phyloP scores from a whole-genome alignment of 1,140 invertebrate genomes.

The Leptonema lineaticorne region DNA sequence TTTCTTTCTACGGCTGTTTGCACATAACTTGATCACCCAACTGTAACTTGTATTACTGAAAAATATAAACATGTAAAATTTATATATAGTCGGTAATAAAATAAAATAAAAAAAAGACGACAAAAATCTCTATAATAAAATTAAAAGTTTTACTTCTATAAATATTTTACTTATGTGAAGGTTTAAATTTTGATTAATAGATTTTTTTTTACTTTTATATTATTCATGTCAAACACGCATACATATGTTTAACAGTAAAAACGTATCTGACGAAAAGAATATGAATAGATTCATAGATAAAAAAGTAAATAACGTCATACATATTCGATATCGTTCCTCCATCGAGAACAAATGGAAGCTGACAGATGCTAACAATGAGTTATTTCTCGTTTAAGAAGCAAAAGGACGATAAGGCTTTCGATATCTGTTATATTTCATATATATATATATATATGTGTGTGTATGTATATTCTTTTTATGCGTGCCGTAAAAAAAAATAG shows the following conservation, averaged over 20 bases:
- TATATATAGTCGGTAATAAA: no score
- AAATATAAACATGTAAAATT: no score
- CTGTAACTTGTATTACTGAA: no score
- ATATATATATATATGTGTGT: background rate
- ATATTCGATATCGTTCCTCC: constrained; percentile 1
- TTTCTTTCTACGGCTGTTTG: constrained; percentile 18
- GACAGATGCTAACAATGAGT: constrained; percentile 20
- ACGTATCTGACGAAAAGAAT: background rate
- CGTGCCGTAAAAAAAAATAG: background rate
- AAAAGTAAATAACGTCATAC: constrained; percentile 12
- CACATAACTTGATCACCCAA: constrained; percentile 10
- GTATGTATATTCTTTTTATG: background rate
- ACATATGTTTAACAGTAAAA: no score
- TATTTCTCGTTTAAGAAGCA: constrained; percentile 7
- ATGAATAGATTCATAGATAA: background rate
- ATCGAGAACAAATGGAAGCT: constrained; percentile 12
- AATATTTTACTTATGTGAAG: no score
- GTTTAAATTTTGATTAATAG: no score
- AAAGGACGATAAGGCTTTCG: background rate
- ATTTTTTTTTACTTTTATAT: no score
- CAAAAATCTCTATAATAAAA: no score
- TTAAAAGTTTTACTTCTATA: no score
- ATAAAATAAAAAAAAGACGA: no score
- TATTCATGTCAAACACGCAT: no score
- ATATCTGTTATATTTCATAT: background rate